Evolutionary conservation across 2,797 vertebrate species (phyloP).

Genomic region (Anableps anableps): DNA sequence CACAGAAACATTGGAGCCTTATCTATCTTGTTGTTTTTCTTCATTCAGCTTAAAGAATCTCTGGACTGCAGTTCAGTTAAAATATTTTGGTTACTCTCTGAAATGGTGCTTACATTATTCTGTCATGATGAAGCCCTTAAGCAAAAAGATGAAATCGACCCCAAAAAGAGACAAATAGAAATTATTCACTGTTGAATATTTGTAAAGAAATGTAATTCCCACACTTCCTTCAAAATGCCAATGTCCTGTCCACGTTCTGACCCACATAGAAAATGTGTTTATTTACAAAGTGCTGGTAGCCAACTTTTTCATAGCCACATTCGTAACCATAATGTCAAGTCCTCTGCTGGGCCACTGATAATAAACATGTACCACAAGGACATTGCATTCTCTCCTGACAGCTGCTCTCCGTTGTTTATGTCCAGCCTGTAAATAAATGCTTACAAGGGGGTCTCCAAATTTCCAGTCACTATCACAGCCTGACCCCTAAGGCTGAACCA

Average conservation of each 20-base stretch:
- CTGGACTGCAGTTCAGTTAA: neutral
- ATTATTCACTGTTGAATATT: slow-evolving; percentile 39
- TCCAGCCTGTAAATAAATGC: slow-evolving; percentile 62
- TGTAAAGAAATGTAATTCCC: slow-evolving; percentile 46
- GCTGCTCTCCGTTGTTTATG: slow-evolving; percentile 72
- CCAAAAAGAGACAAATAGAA: slow-evolving; percentile 30
- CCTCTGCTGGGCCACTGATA: slow-evolving; percentile 61
- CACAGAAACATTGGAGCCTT: neutral
- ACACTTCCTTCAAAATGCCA: slow-evolving; percentile 39
- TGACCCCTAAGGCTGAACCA: slow-evolving; percentile 69
- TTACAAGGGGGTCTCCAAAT: slow-evolving; percentile 66
- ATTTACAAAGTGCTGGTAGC: slow-evolving; percentile 63
- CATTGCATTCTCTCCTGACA: slow-evolving; percentile 63
- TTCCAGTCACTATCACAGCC: slow-evolving; percentile 59
- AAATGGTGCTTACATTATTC: neutral
- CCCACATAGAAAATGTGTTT: slow-evolving; percentile 58
- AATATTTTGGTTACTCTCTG: neutral
- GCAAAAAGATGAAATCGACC: neutral
- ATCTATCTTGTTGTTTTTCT: neutral
- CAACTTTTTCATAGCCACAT: slow-evolving; percentile 65
- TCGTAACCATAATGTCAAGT: slow-evolving; percentile 68
- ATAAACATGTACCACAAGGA: slow-evolving; percentile 71
- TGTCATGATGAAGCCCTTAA: neutral
- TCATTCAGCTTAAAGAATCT: neutral
- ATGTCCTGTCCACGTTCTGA: slow-evolving; percentile 53